Evolutionary conservation across 1,140 invertebrate species (phyloP).

Genomic region (Dreissena polymorpha): DNA sequence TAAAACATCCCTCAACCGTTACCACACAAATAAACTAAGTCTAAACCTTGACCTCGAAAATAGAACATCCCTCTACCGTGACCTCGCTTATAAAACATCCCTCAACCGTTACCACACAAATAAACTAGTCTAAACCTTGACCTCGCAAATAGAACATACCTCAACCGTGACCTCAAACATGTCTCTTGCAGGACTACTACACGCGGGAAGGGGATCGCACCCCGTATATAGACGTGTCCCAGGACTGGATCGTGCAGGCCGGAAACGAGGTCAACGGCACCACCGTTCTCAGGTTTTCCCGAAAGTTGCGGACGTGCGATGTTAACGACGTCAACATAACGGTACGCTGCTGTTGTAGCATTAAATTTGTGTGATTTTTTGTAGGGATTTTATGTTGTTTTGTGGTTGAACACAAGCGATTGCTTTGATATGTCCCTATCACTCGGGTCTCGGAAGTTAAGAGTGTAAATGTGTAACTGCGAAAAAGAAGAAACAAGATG

Average conservation of each 20-base stretch:
- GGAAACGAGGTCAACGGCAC: slow-evolving; percentile 19
- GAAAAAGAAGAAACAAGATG: too few relatives aligned
- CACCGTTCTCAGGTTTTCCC: slow-evolving; percentile 24
- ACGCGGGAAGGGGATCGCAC: slow-evolving; percentile 2
- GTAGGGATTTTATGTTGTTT: too few relatives aligned
- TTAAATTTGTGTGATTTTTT: too few relatives aligned
- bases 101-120: neutral
- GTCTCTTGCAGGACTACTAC: slow-evolving; percentile 44
- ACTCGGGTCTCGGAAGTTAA: too few relatives aligned
- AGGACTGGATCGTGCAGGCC: slow-evolving; percentile 30
- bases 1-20: too few relatives aligned
- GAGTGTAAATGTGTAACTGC: too few relatives aligned
- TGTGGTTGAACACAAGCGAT: too few relatives aligned
- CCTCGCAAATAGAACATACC: neutral
- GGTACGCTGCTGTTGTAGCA: slow-evolving; percentile 4
- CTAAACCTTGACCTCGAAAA: too few relatives aligned
- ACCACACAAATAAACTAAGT: too few relatives aligned
- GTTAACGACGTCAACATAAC: slow-evolving; percentile 14
- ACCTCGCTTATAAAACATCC: too few relatives aligned
- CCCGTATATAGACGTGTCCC: slow-evolving; percentile 21
- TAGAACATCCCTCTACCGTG: too few relatives aligned
- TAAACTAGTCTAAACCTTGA: neutral
- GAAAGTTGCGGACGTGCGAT: slow-evolving; percentile 41
- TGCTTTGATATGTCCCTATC: too few relatives aligned
- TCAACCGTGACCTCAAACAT: neutral